Evolutionary conservation across 2,888 invertebrate species (phyloP).

Genomic region (Lasioglossum marginatum): DNA sequence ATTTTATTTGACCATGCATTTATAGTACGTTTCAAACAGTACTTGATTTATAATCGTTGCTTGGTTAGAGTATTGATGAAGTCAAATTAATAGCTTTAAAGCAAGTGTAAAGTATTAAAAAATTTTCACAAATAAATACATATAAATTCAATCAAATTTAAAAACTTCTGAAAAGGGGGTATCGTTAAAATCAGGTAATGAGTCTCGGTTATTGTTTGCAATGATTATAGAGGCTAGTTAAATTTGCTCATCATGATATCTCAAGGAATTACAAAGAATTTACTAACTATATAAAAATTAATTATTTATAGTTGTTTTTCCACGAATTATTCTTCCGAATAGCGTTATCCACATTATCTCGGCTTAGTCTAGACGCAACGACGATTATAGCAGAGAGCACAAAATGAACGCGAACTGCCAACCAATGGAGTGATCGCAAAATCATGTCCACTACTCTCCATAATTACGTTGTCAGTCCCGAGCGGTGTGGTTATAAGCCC

Average conservation of each 20-base stretch:
- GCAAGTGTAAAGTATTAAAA: not conserved
- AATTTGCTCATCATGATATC: not conserved
- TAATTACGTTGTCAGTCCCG: slow-evolving; percentile 7
- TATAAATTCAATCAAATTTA: not conserved
- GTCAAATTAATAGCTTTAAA: not conserved
- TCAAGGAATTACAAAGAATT: not conserved
- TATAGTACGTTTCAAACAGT: not conserved
- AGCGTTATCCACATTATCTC: not conserved
- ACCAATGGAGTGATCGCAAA: slow-evolving; percentile 9
- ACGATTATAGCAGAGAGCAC: not conserved
- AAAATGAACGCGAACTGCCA: not conserved
- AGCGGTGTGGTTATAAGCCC: not conserved
- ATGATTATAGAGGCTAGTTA: not conserved
- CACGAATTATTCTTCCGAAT: not conserved
- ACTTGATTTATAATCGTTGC: no score
- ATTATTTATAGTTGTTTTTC: not conserved
- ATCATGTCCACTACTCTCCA: slow-evolving; percentile 1
- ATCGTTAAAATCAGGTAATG: not conserved
- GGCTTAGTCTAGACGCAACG: not conserved
- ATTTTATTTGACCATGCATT: not conserved
- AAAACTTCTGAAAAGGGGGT: not conserved
- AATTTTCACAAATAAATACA: not conserved
- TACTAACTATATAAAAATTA: not conserved
- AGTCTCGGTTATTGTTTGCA: no score
- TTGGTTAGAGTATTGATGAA: not conserved